A percentile compares a stretch with the other conserved stretches of the same genome.
These are phyloP conservation scores for Trypoxylon attenuatum DNA, from an alignment of 2,888 invertebrate genomes.

Conservation along the genomic window DNA sequence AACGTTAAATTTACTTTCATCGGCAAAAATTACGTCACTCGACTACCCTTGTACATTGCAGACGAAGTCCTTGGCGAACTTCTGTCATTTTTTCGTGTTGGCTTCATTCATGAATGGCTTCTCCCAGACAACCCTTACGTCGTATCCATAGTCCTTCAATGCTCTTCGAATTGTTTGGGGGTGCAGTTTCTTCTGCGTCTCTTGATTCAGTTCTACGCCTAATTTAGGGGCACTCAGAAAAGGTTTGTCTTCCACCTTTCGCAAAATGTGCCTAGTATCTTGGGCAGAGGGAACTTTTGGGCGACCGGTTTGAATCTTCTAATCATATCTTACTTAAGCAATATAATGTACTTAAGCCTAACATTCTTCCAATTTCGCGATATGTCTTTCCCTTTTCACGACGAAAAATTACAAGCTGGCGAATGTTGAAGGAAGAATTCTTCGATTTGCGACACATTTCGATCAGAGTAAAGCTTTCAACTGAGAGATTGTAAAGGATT, in stretches of 20 bases:
- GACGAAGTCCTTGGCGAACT: background rate
- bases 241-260: constrained; percentile 8
- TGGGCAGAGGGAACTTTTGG: too few species aligned
- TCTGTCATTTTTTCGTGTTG: constrained; percentile 1
- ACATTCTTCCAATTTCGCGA: too few species aligned
- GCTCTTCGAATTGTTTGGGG: background rate
- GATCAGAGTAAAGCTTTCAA: too few species aligned
- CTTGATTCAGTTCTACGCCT: constrained; percentile 1
- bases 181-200: constrained; percentile 2
- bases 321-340: too few species aligned
- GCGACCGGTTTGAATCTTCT: too few species aligned
- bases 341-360: too few species aligned
- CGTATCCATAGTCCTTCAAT: background rate
- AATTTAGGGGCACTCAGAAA: background rate
- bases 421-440: too few species aligned
- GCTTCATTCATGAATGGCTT: background rate
- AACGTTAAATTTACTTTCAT: background rate
- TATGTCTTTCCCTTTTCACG: too few species aligned
- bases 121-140: background rate
- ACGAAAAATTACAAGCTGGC: too few species aligned
- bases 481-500: too few species aligned
- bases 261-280: constrained; percentile 7
- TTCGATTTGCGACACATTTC: too few species aligned
- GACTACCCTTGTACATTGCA: background rate
- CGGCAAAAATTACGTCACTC: background rate